Evolutionary conservation across 2,797 vertebrate genomes (phyloP), one percentile per base, ranked within the genome.

Genomic region (Silurus lanzhouensis): DNA sequence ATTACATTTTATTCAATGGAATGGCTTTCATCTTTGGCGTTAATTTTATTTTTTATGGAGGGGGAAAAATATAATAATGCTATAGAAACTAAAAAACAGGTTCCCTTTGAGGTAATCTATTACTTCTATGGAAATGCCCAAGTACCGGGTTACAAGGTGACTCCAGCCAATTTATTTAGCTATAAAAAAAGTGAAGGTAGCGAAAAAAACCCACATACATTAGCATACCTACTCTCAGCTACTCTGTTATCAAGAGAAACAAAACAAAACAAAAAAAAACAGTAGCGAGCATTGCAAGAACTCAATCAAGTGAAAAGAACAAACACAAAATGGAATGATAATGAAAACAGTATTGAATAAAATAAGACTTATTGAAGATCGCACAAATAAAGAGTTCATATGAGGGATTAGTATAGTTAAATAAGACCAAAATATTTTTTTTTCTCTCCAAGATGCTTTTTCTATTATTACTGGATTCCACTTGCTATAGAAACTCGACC

Each of bases 1-100:
- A 95, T 95, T 93, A 91, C 94, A 95, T 95, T 93, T 93, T 90
- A 94, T 94, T 94, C 95, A 91, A 92, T 89, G 90, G 88, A 91
- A 92, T 88, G 88, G 90, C 93, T 95, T 95, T 95, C 92, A 94
- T 95, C 92, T 93, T 92, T 89, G 44, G 61, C 74, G 77, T 91
- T 85, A 91, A 93, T 93, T 55, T 86, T 38, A 5, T 68, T 82
- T 82, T 83, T 78, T 31, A 57, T 44, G 4, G 17, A 6, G 86
- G 86, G 87, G 89, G 91, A 90, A 89, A 72, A 85, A 88, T 67
- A 81, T 85, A 83, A 84, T 85, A 87, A 89, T 90, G 90, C 85
- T 90, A 91, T 91, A 92, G 91, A 93, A 92, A 93, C 89, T 90
- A 85, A 84, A 91, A 93, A 93, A 93, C 85, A 86, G 83, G 75